These are phyloP conservation scores for Galago senegalensis DNA, from an alignment of 2,797 vertebrate genomes.

Conservation along the genomic window DNA sequence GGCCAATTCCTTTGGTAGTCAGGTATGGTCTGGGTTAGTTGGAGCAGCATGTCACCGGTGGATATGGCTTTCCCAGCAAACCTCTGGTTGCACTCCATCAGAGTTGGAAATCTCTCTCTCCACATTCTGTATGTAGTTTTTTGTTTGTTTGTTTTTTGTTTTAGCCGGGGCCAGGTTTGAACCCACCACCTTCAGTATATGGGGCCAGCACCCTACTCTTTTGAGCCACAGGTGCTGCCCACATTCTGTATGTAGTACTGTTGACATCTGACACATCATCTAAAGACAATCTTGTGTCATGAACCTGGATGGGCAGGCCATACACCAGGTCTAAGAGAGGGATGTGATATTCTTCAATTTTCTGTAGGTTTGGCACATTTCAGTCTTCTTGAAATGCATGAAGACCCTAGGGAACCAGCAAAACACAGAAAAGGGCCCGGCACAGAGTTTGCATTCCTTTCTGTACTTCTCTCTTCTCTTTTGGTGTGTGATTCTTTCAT, in stretches of 20 bases:
- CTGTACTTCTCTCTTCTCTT: constrained; percentile 93
- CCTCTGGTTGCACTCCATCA: constrained; percentile 93
- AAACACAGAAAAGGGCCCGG: constrained; percentile 96
- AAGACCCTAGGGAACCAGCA: constrained; percentile 97
- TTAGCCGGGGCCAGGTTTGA: too few relatives aligned
- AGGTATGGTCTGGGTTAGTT: constrained; percentile 96
- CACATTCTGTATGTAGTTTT: background rate
- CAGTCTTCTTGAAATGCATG: constrained; percentile 95
- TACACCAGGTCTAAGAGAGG: background rate
- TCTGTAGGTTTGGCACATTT: constrained; percentile 90
- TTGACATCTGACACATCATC: constrained; percentile 95
- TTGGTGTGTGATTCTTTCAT: constrained; percentile 61
- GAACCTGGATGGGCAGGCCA: constrained; percentile 96
- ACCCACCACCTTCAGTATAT: too few relatives aligned
- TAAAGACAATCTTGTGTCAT: constrained; percentile 94
- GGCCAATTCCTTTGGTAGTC: constrained; percentile 98
- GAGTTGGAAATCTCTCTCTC: constrained; percentile 79
- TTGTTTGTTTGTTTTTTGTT: too few relatives aligned
- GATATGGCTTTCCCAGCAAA: constrained; percentile 94
- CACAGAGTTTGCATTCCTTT: constrained; percentile 93
- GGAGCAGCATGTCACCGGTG: constrained; percentile 97
- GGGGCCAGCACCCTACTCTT: too few relatives aligned
- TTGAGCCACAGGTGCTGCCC: too few relatives aligned
- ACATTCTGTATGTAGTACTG: constrained; percentile 80
- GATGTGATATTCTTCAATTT: background rate